Conservation (phyloP, 2,113 vertebrate genomes). For the Dascyllus trimaculatus region DNA sequence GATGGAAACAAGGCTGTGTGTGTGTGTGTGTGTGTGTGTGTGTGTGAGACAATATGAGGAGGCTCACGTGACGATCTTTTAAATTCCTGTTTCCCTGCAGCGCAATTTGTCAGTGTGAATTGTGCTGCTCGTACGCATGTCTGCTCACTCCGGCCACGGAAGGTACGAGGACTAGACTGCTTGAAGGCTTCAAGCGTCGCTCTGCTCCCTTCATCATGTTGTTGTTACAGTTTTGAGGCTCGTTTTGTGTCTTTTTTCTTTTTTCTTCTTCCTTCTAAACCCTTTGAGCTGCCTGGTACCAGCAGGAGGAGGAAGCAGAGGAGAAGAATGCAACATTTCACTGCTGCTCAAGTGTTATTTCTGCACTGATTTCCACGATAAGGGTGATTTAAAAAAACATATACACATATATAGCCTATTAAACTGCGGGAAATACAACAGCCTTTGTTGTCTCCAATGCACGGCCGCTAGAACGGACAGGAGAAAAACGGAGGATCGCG, state of each 20-base stretch:
- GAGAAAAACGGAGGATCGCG: constrained; percentile 40
- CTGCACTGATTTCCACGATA: constrained; percentile 32
- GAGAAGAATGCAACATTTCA: constrained; percentile 64
- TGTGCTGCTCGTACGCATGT: constrained; percentile 34
- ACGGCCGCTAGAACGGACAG: constrained; percentile 29
- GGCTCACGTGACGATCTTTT: constrained; percentile 82
- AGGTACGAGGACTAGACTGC: constrained; percentile 38
- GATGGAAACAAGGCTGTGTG: not conserved
- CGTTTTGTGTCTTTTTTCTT: constrained; percentile 50
- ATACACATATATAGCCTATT: too few species aligned
- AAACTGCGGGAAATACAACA: constrained; percentile 28
- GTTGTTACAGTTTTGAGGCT: constrained; percentile 58
- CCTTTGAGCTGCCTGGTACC: constrained; percentile 67
- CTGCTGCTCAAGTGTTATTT: constrained; percentile 26
- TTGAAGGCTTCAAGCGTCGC: constrained; percentile 64
- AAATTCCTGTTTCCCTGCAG: constrained; percentile 85
- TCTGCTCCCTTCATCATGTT: constrained; percentile 72
- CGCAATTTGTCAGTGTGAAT: constrained; percentile 71
- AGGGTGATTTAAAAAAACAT: too few species aligned
- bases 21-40: constrained; percentile 10
- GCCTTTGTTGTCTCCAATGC: constrained; percentile 41
- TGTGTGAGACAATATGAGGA: constrained; percentile 79
- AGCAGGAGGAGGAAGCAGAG: constrained; percentile 6
- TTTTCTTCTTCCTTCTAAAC: constrained; percentile 47
- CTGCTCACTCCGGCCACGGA: constrained; percentile 29